Conservation (phyloP, 2,888 invertebrate genomes). For the Polyommatus iphigenia region DNA sequence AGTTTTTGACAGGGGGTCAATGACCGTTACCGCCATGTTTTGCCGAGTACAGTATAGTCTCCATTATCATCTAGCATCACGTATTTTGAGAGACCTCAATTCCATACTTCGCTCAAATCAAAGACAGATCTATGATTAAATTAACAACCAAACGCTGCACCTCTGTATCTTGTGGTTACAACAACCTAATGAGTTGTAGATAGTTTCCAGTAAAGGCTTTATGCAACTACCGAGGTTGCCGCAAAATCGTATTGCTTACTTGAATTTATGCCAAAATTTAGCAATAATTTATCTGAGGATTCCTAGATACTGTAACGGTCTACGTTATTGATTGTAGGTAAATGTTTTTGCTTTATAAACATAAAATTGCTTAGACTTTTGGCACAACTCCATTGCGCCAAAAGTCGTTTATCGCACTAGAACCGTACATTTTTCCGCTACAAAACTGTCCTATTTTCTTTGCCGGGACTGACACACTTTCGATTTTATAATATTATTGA, state of each 20-base stretch:
- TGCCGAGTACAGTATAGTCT: too few species aligned
- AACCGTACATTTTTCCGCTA: too few species aligned
- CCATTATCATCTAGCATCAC: too few species aligned
- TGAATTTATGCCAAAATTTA: conserved; percentile 9
- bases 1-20: too few species aligned
- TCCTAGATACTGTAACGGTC: neutral
- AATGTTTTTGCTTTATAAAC: neutral
- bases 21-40: too few species aligned
- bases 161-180: neutral
- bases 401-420: too few species aligned
- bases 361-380: too few species aligned
- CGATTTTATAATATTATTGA: too few species aligned
- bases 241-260: neutral
- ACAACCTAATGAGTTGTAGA: conserved; percentile 13
- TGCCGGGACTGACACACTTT: too few species aligned
- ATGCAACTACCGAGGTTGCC: conserved; percentile 24
- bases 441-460: too few species aligned
- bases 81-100: neutral
- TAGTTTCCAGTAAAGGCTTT: conserved; percentile 23
- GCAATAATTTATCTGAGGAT: neutral
- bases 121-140: neutral
- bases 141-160: neutral
- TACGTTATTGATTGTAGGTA: neutral
- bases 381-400: too few species aligned
- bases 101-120: neutral